Conservation (phyloP, 2,797 vertebrate species). For the Manis pentadactyla region DNA sequence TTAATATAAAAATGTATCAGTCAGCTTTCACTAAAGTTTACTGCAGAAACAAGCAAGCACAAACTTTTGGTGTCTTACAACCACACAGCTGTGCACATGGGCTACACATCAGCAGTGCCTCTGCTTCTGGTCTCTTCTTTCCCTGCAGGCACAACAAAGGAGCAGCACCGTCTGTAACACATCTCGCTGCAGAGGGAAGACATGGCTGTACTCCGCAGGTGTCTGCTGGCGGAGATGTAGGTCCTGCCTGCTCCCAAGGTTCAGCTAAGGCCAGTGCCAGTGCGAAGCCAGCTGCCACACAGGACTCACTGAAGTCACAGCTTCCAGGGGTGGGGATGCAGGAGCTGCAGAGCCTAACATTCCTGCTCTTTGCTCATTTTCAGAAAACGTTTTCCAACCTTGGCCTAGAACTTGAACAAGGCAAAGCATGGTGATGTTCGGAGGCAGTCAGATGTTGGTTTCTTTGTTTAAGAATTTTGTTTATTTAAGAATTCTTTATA, state of each 20-base stretch:
- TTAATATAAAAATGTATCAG: background rate
- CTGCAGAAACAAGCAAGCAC: background rate
- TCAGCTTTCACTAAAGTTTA: background rate
- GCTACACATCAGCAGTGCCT: too few species aligned
- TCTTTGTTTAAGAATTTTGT: too few species aligned
- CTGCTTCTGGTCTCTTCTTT: background rate
- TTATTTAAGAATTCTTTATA: background rate
- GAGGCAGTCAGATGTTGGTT: background rate
- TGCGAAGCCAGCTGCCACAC: background rate
- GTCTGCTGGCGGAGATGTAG: background rate
- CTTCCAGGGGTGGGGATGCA: background rate
- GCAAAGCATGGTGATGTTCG: background rate
- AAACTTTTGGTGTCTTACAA: background rate
- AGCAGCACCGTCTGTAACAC: fast-evolving
- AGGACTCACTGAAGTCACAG: background rate
- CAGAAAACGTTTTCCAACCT: background rate
- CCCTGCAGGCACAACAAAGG: fast-evolving
- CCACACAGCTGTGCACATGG: background rate
- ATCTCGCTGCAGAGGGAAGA: background rate
- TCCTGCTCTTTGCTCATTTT: background rate
- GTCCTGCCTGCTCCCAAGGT: background rate
- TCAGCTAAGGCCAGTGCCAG: background rate
- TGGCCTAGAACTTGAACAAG: background rate
- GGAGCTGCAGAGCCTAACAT: background rate
- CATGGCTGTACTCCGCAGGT: too few species aligned